Conservation (phyloP, 1,140 invertebrate genomes). For the Cylas formicarius region DNA sequence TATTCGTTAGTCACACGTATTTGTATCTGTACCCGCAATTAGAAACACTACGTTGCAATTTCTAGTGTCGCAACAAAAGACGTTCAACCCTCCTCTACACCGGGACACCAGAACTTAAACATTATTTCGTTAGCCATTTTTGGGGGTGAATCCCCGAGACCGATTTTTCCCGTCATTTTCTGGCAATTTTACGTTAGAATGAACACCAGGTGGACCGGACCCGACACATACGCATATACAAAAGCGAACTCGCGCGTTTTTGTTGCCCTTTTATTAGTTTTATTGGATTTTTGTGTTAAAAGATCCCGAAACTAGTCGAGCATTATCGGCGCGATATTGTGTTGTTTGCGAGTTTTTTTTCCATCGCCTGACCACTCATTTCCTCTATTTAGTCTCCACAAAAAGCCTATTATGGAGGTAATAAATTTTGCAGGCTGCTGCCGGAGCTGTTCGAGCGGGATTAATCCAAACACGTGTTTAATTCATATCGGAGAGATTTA, state of each 20-base stretch:
- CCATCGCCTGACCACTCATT: conserved; percentile 24
- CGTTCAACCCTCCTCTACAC: not conserved
- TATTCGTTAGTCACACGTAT: conserved; percentile 23
- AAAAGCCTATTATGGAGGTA: conserved; percentile 28
- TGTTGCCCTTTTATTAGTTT: conserved; percentile 28
- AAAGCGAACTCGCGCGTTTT: conserved; percentile 25
- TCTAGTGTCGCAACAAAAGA: conserved; percentile 13
- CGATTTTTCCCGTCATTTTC: conserved; percentile 29
- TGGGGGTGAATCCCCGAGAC: conserved; percentile 19
- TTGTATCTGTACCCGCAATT: conserved; percentile 26
- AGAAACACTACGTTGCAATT: conserved; percentile 25
- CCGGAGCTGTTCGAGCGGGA: conserved; percentile 13
- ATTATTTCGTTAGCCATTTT: conserved; percentile 10
- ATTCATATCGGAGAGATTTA: too few relatives aligned
- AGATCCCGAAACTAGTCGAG: conserved; percentile 19
- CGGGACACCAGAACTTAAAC: not conserved
- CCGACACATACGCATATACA: too few relatives aligned
- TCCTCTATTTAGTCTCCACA: conserved; percentile 31
- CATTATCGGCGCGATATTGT: conserved; percentile 9
- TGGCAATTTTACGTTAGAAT: conserved; percentile 27
- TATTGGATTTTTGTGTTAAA: conserved; percentile 28
- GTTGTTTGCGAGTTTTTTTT: conserved; percentile 17
- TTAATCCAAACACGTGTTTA: conserved; percentile 23
- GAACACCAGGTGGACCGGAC: conserved; percentile 22
- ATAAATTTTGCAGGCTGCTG: conserved; percentile 22